Evolutionary conservation across 2,113 vertebrate species (phyloP), one percentile per base, ranked within the genome.

Genomic region (Cyprinus carpio): DNA sequence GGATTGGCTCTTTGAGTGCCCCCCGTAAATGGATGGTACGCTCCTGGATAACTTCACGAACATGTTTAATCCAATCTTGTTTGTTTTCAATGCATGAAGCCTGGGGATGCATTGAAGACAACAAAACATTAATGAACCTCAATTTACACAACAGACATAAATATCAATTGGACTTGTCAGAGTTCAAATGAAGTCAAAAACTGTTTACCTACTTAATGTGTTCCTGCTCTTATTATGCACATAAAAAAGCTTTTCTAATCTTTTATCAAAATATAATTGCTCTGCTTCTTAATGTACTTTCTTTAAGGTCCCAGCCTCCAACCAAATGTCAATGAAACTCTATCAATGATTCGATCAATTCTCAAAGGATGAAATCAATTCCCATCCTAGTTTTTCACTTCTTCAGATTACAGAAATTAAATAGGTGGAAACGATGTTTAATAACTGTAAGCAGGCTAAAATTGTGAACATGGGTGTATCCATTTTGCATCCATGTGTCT

Each of bases 41-140:
- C 89, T 99, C 98, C 93, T 99, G 98, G 83, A 99, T 99, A 75
- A 99, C 98, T 89, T 99, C 98, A 27, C 98, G 94, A 91, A 99
- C 98, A 91, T 98, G 98, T 88, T 99, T 99, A 91, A 99, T 99
- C 98, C 98, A 99, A 91, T 99, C 98, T 92, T 99, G 98, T 92
- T 99, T 99, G 94, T 99, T 99, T 91, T 99, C 98, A 65, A 99
- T 97, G 91, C 97, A 99, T 76, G 97, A 99, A 3, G 97, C 97
- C 98, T 99, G 90, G 12, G 27, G 9, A 9, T 12, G 54, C 25
- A 40, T 10, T 31, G 23, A 16, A 87, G 72, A 23, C 16, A 84
- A 79, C 72, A 6, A 75, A 15, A 83, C 13, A 83, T 27, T 25
- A 23, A 67, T 60, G 27, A 25, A 74, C 34, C 49, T 69, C 65